Percentiles rank a stretch among this genome's conserved stretches.
phyloP scores from a whole-genome alignment of 2,888 invertebrate genomes.

The Aporophyla nigra region DNA sequence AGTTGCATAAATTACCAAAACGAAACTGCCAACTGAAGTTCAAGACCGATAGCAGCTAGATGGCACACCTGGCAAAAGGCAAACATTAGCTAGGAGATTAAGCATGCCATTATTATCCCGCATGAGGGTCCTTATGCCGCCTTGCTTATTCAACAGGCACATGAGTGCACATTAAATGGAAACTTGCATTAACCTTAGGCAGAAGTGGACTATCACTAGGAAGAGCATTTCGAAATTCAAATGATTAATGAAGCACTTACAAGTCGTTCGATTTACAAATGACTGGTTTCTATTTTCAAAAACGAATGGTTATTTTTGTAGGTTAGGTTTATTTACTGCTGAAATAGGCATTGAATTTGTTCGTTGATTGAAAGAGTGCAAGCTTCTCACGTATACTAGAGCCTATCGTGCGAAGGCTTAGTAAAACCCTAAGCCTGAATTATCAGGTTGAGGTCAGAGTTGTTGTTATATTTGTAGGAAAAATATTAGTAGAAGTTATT shows the following conservation, averaged over 20 bases:
- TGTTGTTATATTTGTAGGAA: conserved; percentile 5
- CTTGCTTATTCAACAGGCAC: conserved; percentile 51
- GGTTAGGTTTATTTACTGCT: conserved; percentile 3
- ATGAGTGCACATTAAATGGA: conserved; percentile 42
- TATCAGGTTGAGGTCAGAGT: background rate
- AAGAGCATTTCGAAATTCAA: conserved; percentile 17
- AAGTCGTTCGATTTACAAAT: background rate
- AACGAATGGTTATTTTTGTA: background rate
- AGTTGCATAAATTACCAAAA: conserved; percentile 2
- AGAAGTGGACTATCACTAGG: conserved; percentile 14
- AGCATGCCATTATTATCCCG: conserved; percentile 52
- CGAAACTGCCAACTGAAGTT: conserved; percentile 4
- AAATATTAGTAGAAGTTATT: conserved; percentile 14
- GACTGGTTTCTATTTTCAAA: background rate
- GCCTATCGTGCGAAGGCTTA: conserved; percentile 11
- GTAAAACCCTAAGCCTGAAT: background rate
- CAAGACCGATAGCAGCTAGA: conserved; percentile 27
- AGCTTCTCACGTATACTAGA: conserved; percentile 13
- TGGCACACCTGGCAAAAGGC: conserved; percentile 32
- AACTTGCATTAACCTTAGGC: conserved; percentile 21
- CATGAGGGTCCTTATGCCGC: conserved; percentile 28
- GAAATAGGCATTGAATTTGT: conserved; percentile 7
- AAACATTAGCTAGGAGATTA: conserved; percentile 51
- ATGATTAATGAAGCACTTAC: conserved; percentile 16
- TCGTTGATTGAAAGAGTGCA: conserved; percentile 6